A percentile compares a stretch with the other conserved stretches of the same genome.
These are phyloP conservation scores for Mesembrinibis cayennensis DNA, from an alignment of 2,113 vertebrate genomes.

Conservation along the genomic window DNA sequence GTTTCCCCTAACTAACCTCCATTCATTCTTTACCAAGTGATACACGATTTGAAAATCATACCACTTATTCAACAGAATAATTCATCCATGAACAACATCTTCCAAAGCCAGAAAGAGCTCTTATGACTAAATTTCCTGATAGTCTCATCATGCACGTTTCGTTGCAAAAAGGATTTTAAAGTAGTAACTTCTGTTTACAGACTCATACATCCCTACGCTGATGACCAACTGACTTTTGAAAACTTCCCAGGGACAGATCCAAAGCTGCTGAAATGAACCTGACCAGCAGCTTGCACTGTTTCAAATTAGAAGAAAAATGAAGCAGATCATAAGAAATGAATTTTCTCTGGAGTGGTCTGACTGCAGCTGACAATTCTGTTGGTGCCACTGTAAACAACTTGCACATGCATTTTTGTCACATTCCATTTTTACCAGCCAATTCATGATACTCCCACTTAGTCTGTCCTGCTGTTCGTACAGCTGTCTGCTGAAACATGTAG, in stretches of 20 bases:
- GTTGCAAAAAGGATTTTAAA: not conserved
- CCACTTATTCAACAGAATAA: not conserved
- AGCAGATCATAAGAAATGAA: not conserved
- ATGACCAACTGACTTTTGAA: not conserved
- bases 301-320: not conserved
- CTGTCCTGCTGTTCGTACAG: not conserved
- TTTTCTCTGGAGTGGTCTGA: not conserved
- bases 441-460: conserved; percentile 36
- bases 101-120: not conserved
- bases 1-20: not conserved
- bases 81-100: not conserved
- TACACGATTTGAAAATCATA: not conserved
- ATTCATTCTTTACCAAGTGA: not conserved
- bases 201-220: not conserved
- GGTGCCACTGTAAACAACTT: conserved; percentile 14
- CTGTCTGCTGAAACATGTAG: not conserved
- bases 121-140: not conserved
- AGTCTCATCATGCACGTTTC: not conserved
- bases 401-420: conserved; percentile 21
- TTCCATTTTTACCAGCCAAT: conserved; percentile 32
- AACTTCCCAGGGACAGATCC: not conserved
- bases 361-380: not conserved
- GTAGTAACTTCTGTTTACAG: not conserved
- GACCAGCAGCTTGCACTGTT: not conserved
- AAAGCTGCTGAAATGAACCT: not conserved